Conservation (phyloP, 2,797 vertebrate genomes). For the Melanogrammus aeglefinus region DNA sequence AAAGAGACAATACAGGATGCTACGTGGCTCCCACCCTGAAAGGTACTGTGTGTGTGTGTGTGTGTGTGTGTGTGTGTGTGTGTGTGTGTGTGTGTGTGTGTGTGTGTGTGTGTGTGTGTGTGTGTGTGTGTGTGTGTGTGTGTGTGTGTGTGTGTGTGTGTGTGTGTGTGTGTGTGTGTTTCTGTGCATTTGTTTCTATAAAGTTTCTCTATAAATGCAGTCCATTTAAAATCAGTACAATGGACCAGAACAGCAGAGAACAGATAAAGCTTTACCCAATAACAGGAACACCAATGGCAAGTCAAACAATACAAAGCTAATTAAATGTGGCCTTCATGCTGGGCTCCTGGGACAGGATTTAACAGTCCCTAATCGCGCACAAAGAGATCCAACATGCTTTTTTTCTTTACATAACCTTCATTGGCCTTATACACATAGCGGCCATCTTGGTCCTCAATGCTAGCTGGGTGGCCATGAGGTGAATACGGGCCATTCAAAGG, state of each 20-base stretch:
- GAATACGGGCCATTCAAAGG: background rate
- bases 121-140: background rate
- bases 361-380: conserved; percentile 21
- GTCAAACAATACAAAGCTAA: conserved; percentile 27
- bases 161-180: background rate
- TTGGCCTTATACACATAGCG: background rate
- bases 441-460: background rate
- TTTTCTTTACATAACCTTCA: background rate
- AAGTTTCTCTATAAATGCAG: background rate
- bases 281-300: conserved; percentile 7
- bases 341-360: conserved; percentile 31
- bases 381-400: background rate
- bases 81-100: conserved; percentile 5
- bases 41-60: background rate
- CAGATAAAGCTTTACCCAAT: background rate
- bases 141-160: background rate
- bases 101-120: background rate
- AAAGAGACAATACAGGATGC: background rate
- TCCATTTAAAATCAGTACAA: background rate
- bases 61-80: conserved; percentile 5
- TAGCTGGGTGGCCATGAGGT: background rate
- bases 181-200: background rate
- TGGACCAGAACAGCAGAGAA: conserved; percentile 18
- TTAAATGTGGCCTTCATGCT: conserved; percentile 27
- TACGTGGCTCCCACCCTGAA: background rate